These are phyloP conservation scores for Portunus trituberculatus DNA, from an alignment of 1,140 invertebrate genomes.

Conservation along the genomic window DNA sequence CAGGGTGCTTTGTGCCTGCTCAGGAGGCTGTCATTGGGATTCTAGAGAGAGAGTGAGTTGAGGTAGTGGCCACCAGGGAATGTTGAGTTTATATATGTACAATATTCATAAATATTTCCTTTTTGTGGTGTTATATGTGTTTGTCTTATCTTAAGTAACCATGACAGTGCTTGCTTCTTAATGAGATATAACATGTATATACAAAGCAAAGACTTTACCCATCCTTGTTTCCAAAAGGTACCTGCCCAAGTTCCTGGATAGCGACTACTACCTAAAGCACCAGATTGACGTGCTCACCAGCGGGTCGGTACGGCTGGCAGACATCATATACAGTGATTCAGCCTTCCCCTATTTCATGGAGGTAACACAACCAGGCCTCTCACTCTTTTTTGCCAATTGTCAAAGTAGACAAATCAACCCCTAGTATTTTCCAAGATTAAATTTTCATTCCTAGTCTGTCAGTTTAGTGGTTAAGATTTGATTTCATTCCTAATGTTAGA, in stretches of 20 bases:
- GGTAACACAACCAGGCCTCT: slow-evolving; percentile 80
- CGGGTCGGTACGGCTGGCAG: slow-evolving; percentile 88
- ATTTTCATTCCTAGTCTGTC: no score
- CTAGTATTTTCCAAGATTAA: no score
- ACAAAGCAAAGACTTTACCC: neutral
- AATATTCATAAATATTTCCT: no score
- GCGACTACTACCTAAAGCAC: slow-evolving; percentile 93
- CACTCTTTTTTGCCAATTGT: neutral
- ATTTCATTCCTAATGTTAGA: no score
- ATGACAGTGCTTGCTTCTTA: no score
- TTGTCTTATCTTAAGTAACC: no score
- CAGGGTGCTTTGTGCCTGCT: slow-evolving; percentile 44
- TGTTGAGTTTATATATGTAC: neutral
- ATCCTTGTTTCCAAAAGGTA: slow-evolving; percentile 5
- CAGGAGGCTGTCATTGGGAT: slow-evolving; percentile 52
- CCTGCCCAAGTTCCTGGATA: slow-evolving; percentile 82
- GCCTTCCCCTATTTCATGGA: slow-evolving; percentile 96
- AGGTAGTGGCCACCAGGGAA: neutral
- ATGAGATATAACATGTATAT: neutral
- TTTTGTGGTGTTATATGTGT: no score
- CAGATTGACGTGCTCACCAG: slow-evolving; percentile 93
- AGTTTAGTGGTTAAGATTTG: no score
- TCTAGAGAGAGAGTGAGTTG: slow-evolving; percentile 63
- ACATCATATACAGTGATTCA: slow-evolving; percentile 94
- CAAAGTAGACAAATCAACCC: no score